Evolutionary conservation across 2,797 vertebrate genomes (phyloP).

Genomic region (Aythya fuligula): DNA sequence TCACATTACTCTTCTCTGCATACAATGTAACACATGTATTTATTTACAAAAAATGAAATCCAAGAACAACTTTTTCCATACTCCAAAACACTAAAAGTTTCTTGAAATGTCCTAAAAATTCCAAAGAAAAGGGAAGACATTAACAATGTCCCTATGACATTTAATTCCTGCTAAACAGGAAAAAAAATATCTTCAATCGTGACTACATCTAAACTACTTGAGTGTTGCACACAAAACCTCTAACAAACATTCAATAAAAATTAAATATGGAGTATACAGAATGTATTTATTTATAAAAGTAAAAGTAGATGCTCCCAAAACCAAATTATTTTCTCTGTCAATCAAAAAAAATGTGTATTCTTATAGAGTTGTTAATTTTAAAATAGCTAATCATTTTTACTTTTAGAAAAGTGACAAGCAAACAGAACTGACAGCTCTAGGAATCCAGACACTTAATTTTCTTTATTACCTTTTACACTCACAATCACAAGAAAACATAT

Average conservation of each 20-base stretch:
- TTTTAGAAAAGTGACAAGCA: not conserved
- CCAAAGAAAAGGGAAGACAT: not conserved
- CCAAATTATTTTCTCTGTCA: not conserved
- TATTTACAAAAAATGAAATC: not conserved
- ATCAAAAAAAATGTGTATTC: not conserved
- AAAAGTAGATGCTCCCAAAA: not conserved
- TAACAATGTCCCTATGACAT: not conserved
- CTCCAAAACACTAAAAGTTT: not conserved
- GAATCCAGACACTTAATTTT: not conserved
- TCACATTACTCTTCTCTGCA: not conserved
- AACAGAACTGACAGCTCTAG: not conserved
- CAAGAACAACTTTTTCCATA: not conserved
- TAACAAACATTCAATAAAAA: not conserved
- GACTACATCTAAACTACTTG: not conserved
- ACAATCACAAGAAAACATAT: not conserved
- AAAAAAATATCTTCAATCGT: not conserved
- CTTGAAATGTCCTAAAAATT: not conserved
- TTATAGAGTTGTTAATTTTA: not conserved
- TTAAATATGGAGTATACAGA: rapidly evolving
- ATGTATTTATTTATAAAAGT: not conserved
- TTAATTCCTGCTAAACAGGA: not conserved
- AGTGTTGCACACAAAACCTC: not conserved
- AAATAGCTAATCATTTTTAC: not conserved
- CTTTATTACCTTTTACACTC: not conserved
- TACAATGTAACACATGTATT: not conserved